Base-by-base conservation (phyloP, 2,797 vertebrate genomes). In the Lindbergichthys nudifrons region DNA sequence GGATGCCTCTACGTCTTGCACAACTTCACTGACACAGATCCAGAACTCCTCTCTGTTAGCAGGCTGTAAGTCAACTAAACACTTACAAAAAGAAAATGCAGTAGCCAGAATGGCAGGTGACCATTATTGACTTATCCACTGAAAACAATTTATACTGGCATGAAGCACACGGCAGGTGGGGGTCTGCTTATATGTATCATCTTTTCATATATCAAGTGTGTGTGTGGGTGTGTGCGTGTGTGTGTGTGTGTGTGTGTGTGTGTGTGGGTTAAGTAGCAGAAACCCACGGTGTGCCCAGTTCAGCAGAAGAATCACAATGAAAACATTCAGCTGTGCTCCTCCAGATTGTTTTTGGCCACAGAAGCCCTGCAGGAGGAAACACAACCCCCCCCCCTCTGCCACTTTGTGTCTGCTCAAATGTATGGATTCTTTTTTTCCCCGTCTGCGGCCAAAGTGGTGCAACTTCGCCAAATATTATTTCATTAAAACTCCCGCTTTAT, bases 261-360 rank as follows among this genome's bases (percentile, higher is more conserved):
- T 8, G 32, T 8, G 7, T 1, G 26, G 3, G 26, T 26, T 67
- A 76, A 91, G 86, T 36, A 63, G 86, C 84, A 90, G 90, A 90
- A 93, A 87, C 70, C 77, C 78, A 76, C 87, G 88, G 48, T 54
- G 87, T 91, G 89, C 91, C 87, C 92, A 88, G 80, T 92, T 93
- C 92, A 93, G 93, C 93, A 92, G 73, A 91, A 91, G 89, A 90
- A 94, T 93, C 88, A 92, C 91, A 94, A 93, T 93, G 92, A 94
- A 94, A 94, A 94, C 94, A 94, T 93, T 94, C 79, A 94, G 87
- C 91, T 83, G 81, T 88, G 88, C 88, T 90, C 87, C 83, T 86
- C 42, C 12, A 94, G 87, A 95, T 95, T 95, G 92, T 90, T 95
- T 92, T 95, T 95, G 94, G 95, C 94, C 78, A 46, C 78, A 78